Percentiles rank a stretch among this genome's conserved stretches.
phyloP scores from a whole-genome alignment of 2,888 invertebrate genomes.

The Stramonita haemastoma region DNA sequence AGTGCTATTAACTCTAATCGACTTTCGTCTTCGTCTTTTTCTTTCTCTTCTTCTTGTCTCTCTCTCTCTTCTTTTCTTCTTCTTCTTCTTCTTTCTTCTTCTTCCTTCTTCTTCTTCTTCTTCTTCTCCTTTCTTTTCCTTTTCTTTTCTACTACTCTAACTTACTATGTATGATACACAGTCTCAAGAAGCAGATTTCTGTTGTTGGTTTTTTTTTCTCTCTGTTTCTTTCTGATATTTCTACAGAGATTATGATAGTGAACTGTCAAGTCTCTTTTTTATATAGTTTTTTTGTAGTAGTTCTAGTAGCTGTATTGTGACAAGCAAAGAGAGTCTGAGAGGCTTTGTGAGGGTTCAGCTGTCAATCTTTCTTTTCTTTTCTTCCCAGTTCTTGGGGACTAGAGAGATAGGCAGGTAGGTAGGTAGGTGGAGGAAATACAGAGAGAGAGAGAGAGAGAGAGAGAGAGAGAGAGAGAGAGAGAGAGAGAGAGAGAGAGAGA shows the following conservation, averaged over 20 bases:
- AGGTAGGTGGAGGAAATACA: background rate
- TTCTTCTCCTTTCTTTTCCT: background rate
- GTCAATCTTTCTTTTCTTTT: too few species aligned
- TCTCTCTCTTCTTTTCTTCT: background rate
- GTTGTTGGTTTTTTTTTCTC: too few species aligned
- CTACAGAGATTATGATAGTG: too few species aligned
- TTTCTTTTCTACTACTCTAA: too few species aligned
- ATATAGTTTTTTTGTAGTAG: too few species aligned
- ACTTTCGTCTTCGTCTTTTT: background rate
- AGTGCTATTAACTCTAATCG: constrained; percentile 39
- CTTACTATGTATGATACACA: too few species aligned
- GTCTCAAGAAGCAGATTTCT: too few species aligned
- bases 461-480: constrained; percentile 12
- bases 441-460: constrained; percentile 3
- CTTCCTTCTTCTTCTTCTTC: background rate
- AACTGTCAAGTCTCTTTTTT: too few species aligned
- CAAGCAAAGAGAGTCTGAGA: too few species aligned
- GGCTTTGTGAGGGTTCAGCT: background rate
- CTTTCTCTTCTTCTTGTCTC: background rate
- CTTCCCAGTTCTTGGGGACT: too few species aligned
- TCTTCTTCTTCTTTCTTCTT: background rate
- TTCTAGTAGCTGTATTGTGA: too few species aligned
- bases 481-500: background rate
- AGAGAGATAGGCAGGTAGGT: background rate
- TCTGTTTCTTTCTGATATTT: too few species aligned